Evolutionary conservation across 2,888 invertebrate genomes (phyloP).

Genomic region (Heteromyza rotundicornis): DNA sequence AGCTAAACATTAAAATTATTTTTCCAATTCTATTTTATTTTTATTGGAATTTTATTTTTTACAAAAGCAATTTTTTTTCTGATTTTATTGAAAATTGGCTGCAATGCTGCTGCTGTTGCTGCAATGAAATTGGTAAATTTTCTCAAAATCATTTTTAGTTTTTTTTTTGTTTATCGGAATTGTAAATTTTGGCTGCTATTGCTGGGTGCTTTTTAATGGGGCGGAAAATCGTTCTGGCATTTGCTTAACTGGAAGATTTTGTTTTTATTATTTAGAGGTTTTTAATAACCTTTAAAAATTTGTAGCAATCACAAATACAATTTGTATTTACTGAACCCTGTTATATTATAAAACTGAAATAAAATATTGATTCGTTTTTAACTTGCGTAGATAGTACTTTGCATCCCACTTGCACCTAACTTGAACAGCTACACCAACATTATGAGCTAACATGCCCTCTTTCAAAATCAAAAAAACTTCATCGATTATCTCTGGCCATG

Average conservation of each 20-base stretch:
- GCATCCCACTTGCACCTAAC: no score
- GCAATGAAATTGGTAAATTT: neutral
- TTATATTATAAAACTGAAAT: no score
- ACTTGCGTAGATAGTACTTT: no score
- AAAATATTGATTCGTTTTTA: no score
- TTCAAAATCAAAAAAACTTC: no score
- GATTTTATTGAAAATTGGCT: constrained; percentile 32
- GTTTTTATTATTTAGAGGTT: constrained; percentile 24
- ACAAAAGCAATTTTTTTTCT: constrained; percentile 36
- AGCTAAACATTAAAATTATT: constrained; percentile 35
- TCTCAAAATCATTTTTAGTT: constrained; percentile 10
- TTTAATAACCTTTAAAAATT: constrained; percentile 49
- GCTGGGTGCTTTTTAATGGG: neutral
- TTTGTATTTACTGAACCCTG: no score
- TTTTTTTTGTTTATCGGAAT: constrained; percentile 9
- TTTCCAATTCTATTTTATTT: constrained; percentile 18
- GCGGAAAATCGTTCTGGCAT: no score
- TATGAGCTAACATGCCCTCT: no score
- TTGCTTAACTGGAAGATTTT: no score
- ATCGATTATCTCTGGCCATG: no score
- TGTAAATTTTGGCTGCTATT: neutral
- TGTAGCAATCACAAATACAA: neutral
- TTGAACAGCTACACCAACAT: no score
- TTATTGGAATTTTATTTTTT: constrained; percentile 10
- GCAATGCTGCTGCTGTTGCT: neutral